Base-by-base conservation (phyloP, 2,888 invertebrate genomes). In the Tenthredo livida region DNA sequence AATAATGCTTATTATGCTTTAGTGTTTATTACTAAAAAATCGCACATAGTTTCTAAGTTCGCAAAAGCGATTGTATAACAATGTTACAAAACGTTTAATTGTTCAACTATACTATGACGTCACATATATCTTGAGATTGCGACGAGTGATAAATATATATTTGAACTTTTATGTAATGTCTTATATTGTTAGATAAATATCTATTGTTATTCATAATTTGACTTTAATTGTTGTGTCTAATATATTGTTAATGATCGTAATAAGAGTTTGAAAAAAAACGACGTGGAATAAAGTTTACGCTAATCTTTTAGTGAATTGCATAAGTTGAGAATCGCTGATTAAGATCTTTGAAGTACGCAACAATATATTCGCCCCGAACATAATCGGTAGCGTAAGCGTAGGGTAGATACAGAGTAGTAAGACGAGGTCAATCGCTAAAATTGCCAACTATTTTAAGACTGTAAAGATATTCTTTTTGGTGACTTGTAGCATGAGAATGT, bases 401-500 rank as follows among this genome's bases (percentile, higher is more conserved):
- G n/a, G 43, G 40, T 33, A 37, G 7, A 7, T 37, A 37, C 21
- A 43, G 3, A 47, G n/a, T 29, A 29, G 73, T 5, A 12, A 25
- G 43, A 70, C 83, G 83, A 67, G 83, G 70, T 83, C 80, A 70
- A 58, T 70, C 50, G 33, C 67, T 70, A 7, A 83, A 83, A 70
- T 50, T 67, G 67, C 25, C 21, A 80, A 67, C 83, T 83, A 83
- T 83, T 83, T 83, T 83, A 83, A 83, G 83, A 83, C 83, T 67
- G 21, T 29, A 61, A 78, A 80, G 54, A 54, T 80, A 40, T 70
- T 83, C 50, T 47, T 37, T 83, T 83, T 67, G 5, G 43, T 70
- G 37, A 80, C 65, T 83, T 67, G 67, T 25, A 21, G 9, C 4
- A 67, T 67, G 9, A 25, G 61, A 65, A 61, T 61, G n/a, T 40